Evolutionary conservation across 2,888 invertebrate species (phyloP), one percentile per base, ranked within the genome.

Genomic region (Archips xylosteana): DNA sequence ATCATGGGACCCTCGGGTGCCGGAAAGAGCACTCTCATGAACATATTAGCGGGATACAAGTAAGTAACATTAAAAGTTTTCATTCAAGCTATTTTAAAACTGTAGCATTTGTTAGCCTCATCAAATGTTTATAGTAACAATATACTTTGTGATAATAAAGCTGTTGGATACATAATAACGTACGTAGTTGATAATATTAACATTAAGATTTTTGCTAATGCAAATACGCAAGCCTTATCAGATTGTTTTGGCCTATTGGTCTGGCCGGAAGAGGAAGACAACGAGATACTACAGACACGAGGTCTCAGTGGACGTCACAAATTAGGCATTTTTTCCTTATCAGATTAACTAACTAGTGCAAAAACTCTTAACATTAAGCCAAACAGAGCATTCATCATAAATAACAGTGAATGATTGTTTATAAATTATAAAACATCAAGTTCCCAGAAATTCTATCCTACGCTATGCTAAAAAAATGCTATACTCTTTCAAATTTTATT

Each of bases 1-100:
- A 98, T 99, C 75, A 98, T 99, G 98, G 99, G 99, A 47, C 99
- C 99, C 45, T 98, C 98, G 0, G 96, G 96, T 0, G 96, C 96
- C 13, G 96, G 96, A 59, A 97, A 97, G 84, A 97, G 96, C 85
- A 97, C 98, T 0, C 95, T 98, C 12, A 97, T 98, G 97, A 98
- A 98, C 86, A 97, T 98, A 80, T 94, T 98, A 80, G 97, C 98
- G 63, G 98, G 98, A 77, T 98, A 98, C 95, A 97, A 97, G 97
- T 97, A 88, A 95, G 39, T 39, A 39, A 96, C 95, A 49, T n/a
- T 49, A 49, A 49, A 49, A n/a, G 54, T 54, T 23, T 9, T 54
- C 4, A 23, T 8, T 57, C 5, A 0, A 32, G 32, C 32, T 32
- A 54, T 23, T 32, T 57, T 57, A 12, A 32, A 57, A 57, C 32